phyloP scores from a whole-genome alignment of 2,113 vertebrate species.

The Periophthalmodon schlosseri region DNA sequence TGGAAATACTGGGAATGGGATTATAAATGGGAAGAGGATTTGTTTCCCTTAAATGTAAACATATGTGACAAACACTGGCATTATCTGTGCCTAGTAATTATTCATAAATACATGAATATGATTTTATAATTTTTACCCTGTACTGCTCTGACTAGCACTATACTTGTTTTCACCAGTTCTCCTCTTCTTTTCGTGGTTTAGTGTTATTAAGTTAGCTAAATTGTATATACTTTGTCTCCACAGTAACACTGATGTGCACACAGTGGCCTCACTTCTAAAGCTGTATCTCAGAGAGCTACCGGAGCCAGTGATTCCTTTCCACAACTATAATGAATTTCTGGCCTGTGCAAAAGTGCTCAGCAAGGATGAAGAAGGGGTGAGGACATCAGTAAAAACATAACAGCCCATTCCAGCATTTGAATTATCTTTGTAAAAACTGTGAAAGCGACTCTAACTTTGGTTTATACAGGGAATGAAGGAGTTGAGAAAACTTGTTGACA shows the following conservation, averaged over 20 bases:
- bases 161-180: neutral
- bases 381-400: constrained; percentile 28
- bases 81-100: neutral
- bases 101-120: neutral
- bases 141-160: neutral
- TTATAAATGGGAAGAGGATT: too few species aligned
- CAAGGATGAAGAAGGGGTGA: constrained; percentile 90
- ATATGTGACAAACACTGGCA: neutral
- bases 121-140: neutral
- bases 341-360: constrained; percentile 88
- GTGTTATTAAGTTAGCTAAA: neutral
- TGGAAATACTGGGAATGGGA: too few species aligned
- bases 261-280: constrained; percentile 94
- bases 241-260: constrained; percentile 97
- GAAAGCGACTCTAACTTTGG: neutral
- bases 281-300: constrained; percentile 95
- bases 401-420: neutral
- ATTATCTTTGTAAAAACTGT: neutral
- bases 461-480: constrained; percentile 88
- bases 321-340: constrained; percentile 92
- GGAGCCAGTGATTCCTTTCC: constrained; percentile 92
- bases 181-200: neutral
- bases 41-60: too few species aligned
- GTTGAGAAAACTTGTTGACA: constrained; percentile 86
- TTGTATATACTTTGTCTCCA: constrained; percentile 10